Evolutionary conservation across 1,140 invertebrate genomes (phyloP).

Genomic region (Atta cephalotes): DNA sequence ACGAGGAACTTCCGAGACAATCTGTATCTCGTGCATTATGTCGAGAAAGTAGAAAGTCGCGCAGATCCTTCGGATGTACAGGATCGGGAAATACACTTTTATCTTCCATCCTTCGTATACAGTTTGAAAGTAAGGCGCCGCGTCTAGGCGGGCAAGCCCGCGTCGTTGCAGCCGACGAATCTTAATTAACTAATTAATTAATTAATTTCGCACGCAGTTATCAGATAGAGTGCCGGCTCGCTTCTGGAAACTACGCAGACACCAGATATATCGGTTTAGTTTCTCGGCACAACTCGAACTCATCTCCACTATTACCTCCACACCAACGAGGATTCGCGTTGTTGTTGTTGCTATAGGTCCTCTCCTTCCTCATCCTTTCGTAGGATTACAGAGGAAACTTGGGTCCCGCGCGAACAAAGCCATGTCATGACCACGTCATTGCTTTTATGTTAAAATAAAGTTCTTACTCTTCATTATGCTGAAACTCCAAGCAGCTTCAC

Average conservation of each 20-base stretch:
- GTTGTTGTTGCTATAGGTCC: conserved; percentile 48
- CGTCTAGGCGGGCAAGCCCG: conserved; percentile 17
- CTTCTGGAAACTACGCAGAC: conserved; percentile 75
- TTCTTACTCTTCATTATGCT: conserved; percentile 55
- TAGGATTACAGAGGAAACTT: conserved; percentile 64
- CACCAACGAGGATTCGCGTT: conserved; percentile 75
- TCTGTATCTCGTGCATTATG: conserved; percentile 48
- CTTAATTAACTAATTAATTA: conserved; percentile 84
- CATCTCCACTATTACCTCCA: conserved; percentile 73
- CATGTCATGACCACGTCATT: conserved; percentile 57
- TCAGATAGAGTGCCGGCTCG: conserved; percentile 75
- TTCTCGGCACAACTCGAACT: conserved; percentile 77
- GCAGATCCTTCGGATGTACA: background rate
- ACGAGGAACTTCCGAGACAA: conserved; percentile 56
- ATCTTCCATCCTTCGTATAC: background rate
- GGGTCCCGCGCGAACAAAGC: conserved; percentile 38
- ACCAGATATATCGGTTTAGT: conserved; percentile 82
- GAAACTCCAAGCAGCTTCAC: conserved; percentile 7
- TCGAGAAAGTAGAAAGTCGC: conserved; percentile 49
- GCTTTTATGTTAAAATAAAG: conserved; percentile 54
- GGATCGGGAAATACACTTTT: conserved; percentile 29
- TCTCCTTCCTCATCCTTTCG: conserved; percentile 21
- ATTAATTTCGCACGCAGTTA: conserved; percentile 82
- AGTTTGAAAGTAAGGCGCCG: conserved; percentile 57
- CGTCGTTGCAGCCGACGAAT: conserved; percentile 65